A percentile compares a stretch with the other conserved stretches of the same genome.
Conservation (phyloP, 2,113 vertebrate genomes). For the Gracilinanus agilis region DNA sequence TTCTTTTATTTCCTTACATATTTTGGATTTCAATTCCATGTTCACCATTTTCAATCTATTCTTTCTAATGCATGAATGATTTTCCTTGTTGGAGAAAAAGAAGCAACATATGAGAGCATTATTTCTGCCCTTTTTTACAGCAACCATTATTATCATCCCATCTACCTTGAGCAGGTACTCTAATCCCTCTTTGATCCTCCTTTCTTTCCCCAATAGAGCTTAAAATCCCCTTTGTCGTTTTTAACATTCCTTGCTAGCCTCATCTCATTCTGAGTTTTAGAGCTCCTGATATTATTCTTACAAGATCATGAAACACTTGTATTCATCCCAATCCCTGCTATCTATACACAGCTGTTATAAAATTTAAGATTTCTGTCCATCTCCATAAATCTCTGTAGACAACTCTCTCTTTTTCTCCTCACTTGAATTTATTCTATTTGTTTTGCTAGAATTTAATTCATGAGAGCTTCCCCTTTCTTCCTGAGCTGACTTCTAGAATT, state of each 20-base stretch:
- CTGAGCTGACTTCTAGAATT: neutral
- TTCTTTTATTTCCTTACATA: neutral
- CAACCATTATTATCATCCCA: neutral
- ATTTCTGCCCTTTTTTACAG: neutral
- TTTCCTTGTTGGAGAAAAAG: neutral
- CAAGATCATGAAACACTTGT: neutral
- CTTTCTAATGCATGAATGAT: neutral
- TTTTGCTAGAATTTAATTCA: neutral
- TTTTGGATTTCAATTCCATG: neutral
- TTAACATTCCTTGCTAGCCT: neutral
- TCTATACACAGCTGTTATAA: neutral
- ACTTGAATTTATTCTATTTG: neutral
- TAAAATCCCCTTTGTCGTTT: neutral
- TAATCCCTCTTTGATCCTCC: neutral
- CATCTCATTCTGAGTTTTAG: neutral
- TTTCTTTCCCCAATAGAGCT: neutral
- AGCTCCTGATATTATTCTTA: neutral
- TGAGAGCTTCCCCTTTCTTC: neutral
- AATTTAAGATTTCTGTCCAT: neutral
- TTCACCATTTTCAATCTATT: neutral
- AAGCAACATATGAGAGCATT: neutral
- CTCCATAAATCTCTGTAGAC: neutral
- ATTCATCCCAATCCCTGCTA: neutral
- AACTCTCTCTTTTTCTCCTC: neutral
- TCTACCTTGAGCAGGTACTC: neutral